Conservation (phyloP, 1,140 invertebrate genomes). For the Diprion similis region DNA sequence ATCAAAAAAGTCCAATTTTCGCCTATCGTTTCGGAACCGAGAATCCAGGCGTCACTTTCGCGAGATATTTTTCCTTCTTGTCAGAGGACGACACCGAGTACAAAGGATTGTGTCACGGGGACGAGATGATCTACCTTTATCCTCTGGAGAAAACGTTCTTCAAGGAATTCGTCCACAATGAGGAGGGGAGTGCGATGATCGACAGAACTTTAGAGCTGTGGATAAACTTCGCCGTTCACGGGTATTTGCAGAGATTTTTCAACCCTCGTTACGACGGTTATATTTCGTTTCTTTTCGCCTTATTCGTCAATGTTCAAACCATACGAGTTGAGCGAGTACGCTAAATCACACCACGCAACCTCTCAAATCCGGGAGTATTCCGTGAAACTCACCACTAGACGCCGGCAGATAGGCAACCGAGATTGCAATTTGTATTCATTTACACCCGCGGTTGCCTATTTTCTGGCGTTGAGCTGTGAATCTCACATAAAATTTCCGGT, state of each 20-base stretch:
- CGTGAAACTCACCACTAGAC: too few species aligned
- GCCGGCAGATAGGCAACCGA: too few species aligned
- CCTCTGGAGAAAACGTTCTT: slow-evolving; percentile 62
- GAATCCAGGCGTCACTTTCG: slow-evolving; percentile 64
- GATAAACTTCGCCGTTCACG: slow-evolving; percentile 69
- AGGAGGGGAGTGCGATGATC: slow-evolving; percentile 50
- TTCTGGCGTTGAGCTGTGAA: too few species aligned
- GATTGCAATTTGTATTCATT: too few species aligned
- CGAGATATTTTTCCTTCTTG: slow-evolving; percentile 59
- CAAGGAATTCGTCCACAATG: slow-evolving; percentile 51
- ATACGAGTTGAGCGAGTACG: too few species aligned
- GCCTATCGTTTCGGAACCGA: slow-evolving; percentile 66
- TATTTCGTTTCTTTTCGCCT: too few species aligned
- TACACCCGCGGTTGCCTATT: too few species aligned
- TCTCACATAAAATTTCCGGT: too few species aligned
- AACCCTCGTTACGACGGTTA: too few species aligned
- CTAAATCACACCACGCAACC: too few species aligned
- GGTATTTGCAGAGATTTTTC: slow-evolving; percentile 49
- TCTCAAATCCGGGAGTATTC: too few species aligned
- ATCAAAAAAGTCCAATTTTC: slow-evolving; percentile 55
- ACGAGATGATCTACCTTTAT: slow-evolving; percentile 71
- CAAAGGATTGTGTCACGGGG: slow-evolving; percentile 66
- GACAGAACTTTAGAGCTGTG: slow-evolving; percentile 65
- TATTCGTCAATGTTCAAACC: too few species aligned
- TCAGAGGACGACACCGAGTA: slow-evolving; percentile 58